Evolutionary conservation across 2,113 vertebrate species (phyloP).

Genomic region (Castor canadensis): DNA sequence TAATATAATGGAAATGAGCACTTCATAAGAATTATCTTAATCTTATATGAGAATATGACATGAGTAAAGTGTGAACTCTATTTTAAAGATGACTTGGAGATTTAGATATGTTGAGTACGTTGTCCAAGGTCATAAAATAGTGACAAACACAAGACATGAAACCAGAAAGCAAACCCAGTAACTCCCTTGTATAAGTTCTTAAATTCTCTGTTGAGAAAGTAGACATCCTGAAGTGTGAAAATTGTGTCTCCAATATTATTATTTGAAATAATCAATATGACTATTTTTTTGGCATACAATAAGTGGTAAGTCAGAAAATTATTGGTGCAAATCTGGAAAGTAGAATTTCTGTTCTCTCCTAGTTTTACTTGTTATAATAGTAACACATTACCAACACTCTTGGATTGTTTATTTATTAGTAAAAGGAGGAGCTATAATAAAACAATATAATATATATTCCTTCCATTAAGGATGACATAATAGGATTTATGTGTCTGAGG

Average conservation of each 20-base stretch:
- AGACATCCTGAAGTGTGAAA: neutral
- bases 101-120: neutral
- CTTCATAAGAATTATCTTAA: neutral
- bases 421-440: neutral
- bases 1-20: neutral
- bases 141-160: neutral
- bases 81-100: neutral
- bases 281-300: neutral
- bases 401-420: neutral
- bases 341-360: neutral
- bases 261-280: neutral
- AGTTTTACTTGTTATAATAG: neutral
- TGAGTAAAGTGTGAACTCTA: neutral
- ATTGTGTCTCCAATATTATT: neutral
- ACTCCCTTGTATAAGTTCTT: neutral
- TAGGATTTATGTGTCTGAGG: neutral
- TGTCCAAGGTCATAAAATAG: neutral
- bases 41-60: neutral
- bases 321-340: neutral
- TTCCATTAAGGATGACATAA: neutral
- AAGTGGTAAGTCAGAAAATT: neutral
- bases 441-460: neutral
- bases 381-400: neutral
- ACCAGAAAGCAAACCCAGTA: neutral
- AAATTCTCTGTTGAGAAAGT: neutral